Percentiles rank a stretch among this genome's conserved stretches.
Evolutionary conservation across 2,113 vertebrate genomes (phyloP).

Genomic region (Pteruthius melanotis): DNA sequence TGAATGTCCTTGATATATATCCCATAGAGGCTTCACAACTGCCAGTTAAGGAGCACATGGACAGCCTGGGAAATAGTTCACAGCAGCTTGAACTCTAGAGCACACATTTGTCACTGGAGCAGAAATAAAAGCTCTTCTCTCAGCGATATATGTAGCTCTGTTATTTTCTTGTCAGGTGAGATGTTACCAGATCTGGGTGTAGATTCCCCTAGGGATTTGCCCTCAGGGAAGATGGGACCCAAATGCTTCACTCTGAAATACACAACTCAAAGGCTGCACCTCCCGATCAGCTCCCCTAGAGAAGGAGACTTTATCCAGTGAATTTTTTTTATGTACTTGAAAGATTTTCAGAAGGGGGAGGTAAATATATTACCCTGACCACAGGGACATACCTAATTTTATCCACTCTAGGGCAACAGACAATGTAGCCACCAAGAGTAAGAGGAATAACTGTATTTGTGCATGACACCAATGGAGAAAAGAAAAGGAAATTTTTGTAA

Average conservation of each 20-base stretch:
- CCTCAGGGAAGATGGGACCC: neutral
- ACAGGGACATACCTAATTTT: neutral
- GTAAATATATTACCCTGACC: neutral
- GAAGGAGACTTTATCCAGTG: neutral
- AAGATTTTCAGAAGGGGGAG: neutral
- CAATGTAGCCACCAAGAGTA: neutral
- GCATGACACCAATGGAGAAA: neutral
- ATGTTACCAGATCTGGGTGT: neutral
- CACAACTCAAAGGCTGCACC: neutral
- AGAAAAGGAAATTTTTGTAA: neutral
- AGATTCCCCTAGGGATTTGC: neutral
- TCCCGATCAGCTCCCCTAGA: neutral
- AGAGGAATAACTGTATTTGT: neutral
- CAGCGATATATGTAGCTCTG: neutral
- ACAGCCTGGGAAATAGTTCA: neutral
- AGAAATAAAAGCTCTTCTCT: constrained; percentile 4
- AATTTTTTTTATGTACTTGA: neutral
- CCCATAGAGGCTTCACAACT: neutral
- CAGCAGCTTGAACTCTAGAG: neutral
- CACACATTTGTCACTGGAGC: neutral
- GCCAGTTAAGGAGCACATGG: neutral
- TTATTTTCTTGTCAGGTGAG: neutral
- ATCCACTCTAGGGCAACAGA: neutral
- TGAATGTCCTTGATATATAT: neutral
- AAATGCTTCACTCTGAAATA: neutral